Evolutionary conservation across 2,888 invertebrate species (phyloP), one percentile per base, ranked within the genome.

Genomic region (Hecatera dysodea): DNA sequence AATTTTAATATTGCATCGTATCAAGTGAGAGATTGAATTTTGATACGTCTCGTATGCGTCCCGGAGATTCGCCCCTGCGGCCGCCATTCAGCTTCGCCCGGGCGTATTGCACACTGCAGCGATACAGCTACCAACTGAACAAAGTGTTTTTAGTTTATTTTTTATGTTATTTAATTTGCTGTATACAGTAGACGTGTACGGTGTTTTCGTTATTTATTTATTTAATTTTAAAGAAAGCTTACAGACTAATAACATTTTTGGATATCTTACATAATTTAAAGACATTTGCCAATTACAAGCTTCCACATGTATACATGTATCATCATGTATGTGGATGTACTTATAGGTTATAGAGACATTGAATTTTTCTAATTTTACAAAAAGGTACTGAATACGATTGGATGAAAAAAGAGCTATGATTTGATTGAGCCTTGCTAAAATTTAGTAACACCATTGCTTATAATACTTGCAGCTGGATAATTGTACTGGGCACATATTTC

Each of bases 1-100:
- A 93, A 93, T 94, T 94, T 93, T 89, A 91, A 93, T 93, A 94
- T 92, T 91, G 87, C 89, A 88, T 87, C 89, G 89, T 86, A 86
- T 86, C 82, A 81, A 84, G 88, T 89, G 89, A 91, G 91, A 94
- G 91, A 94, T 94, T 93, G 92, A 93, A 94, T 93, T 92, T 93
- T 91, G 93, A 92, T 94, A 93, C 88, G 88, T 90, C 82, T 87
- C 84, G 79, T 83, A 81, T 82, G 86, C 81, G 70, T 80, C 82
- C 81, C 78, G 72, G 80, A 85, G 86, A 87, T 86, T 84, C 89
- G 78, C 84, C 83, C 85, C 86, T 81, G 86, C 81, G 83, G 83
- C 80, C 78, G 55, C 87, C 86, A 93, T 94, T 94, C 91, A 90
- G 59, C 80, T 78, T 75, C 91, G 90, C 64, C 90, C 90, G 87